Evolutionary conservation across 2,797 vertebrate genomes (phyloP).

Genomic region (Nannoperca obscura): DNA sequence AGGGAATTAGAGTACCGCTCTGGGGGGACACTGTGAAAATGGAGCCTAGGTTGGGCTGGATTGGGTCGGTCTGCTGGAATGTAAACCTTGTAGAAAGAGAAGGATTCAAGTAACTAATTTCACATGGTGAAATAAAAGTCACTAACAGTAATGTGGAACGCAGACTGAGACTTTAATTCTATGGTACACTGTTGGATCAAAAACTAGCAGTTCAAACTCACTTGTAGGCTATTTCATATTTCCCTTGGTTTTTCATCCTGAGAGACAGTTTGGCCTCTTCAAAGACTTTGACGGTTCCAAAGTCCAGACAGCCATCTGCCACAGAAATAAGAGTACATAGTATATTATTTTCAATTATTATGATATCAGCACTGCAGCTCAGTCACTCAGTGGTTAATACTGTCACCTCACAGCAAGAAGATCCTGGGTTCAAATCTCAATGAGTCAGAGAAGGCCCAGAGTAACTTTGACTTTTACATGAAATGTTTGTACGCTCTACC

Average conservation of each 20-base stretch:
- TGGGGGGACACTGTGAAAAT: slow-evolving; percentile 86
- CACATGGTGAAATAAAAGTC: not conserved
- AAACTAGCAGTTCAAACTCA: slow-evolving; percentile 69
- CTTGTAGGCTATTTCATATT: slow-evolving; percentile 90
- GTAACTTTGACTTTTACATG: not conserved
- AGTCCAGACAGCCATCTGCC: slow-evolving; percentile 87
- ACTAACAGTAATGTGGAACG: not conserved
- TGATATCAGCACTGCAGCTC: not conserved
- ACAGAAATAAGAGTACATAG: slow-evolving; percentile 59
- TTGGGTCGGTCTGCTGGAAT: slow-evolving; percentile 68
- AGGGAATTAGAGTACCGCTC: slow-evolving; percentile 80
- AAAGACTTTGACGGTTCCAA: slow-evolving; percentile 87
- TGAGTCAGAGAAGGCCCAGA: not conserved
- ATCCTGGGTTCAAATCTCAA: not conserved
- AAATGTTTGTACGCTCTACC: not conserved
- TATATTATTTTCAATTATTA: not conserved
- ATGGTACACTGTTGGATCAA: not conserved
- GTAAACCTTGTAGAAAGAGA: slow-evolving; percentile 83
- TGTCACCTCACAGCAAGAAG: not conserved
- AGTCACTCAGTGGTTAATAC: not conserved
- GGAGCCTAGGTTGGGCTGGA: slow-evolving; percentile 72
- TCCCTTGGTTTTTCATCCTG: slow-evolving; percentile 91
- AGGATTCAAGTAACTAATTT: not conserved
- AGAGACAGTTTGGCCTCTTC: slow-evolving; percentile 85
- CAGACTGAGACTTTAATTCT: not conserved